phyloP scores from a whole-genome alignment of 2,888 invertebrate genomes.

The Chalcis sispes region DNA sequence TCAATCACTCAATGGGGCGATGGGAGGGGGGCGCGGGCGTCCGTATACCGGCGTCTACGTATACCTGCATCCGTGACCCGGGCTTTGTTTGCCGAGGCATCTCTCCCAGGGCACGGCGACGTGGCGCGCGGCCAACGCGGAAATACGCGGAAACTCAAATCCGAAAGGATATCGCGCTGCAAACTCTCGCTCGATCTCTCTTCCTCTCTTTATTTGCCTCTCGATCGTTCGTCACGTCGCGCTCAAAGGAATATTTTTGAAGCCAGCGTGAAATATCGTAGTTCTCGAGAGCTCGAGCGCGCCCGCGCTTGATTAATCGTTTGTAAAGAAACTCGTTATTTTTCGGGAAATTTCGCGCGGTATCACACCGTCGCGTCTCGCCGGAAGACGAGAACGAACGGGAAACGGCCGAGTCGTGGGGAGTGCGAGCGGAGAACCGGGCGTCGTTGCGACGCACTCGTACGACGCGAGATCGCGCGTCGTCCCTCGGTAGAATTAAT shows the following conservation, averaged over 20 bases:
- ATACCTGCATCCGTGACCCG: conserved; percentile 12
- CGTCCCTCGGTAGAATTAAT: conserved; percentile 66
- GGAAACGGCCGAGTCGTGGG: too few species aligned
- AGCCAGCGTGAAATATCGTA: too few species aligned
- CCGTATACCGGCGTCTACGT: neutral
- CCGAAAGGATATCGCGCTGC: conserved; percentile 29
- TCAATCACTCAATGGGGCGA: conserved; percentile 68
- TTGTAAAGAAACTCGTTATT: too few species aligned
- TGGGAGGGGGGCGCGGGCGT: neutral
- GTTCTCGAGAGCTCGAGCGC: too few species aligned
- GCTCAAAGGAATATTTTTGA: conserved; percentile 61
- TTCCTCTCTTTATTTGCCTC: neutral
- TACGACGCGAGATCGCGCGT: too few species aligned
- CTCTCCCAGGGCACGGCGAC: conserved; percentile 55
- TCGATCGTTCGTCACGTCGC: conserved; percentile 50
- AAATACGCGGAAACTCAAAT: conserved; percentile 55
- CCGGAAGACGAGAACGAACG: too few species aligned
- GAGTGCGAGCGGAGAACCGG: too few species aligned
- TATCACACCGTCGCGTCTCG: too few species aligned
- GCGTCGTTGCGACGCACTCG: too few species aligned
- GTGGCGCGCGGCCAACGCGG: conserved; percentile 69
- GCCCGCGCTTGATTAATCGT: too few species aligned
- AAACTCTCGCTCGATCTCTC: conserved; percentile 1
- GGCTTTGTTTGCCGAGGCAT: conserved; percentile 67
- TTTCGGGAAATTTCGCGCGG: too few species aligned